Percentiles rank a stretch among this genome's conserved stretches.
Conservation (phyloP, 2,797 vertebrate genomes). For the Periophthalmus magnuspinnatus region DNA sequence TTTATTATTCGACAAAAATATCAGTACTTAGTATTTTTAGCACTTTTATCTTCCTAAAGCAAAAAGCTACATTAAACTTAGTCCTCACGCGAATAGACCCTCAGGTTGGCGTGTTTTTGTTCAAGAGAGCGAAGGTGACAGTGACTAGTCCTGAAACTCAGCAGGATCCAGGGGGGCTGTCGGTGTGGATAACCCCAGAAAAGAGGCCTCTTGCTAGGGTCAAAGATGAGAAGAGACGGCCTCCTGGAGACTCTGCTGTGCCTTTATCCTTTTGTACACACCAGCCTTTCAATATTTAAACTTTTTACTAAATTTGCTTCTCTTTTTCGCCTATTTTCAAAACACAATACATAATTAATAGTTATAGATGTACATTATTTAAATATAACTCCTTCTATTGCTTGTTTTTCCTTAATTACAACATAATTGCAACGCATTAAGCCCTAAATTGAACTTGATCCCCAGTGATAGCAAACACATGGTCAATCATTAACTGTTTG, state of each 20-base stretch:
- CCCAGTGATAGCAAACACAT: constrained; percentile 60
- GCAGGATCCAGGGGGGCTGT: constrained; percentile 60
- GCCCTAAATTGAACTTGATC: constrained; percentile 39
- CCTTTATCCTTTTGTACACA: constrained; percentile 21
- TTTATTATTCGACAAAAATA: too few species aligned
- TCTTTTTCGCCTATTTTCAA: background rate
- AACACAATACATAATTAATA: background rate
- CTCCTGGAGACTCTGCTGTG: constrained; percentile 49
- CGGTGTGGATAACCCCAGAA: constrained; percentile 64
- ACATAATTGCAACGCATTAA: constrained; percentile 2
- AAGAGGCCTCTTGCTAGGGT: constrained; percentile 38
- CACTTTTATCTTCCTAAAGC: background rate
- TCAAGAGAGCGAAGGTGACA: constrained; percentile 11
- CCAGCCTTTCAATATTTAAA: constrained; percentile 2
- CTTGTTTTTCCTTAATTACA: background rate
- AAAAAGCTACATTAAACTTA: background rate
- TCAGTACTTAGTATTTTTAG: too few species aligned
- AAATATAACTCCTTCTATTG: background rate
- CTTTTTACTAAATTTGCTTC: background rate
- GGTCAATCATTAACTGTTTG: constrained; percentile 44
- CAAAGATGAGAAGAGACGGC: constrained; percentile 60
- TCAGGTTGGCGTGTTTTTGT: constrained; percentile 17
- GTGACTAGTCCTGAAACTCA: constrained; percentile 56
- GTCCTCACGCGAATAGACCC: constrained; percentile 30
- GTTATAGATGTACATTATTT: background rate